Evolutionary conservation across 2,888 invertebrate genomes (phyloP).

Genomic region (Euplagia quadripunctaria): DNA sequence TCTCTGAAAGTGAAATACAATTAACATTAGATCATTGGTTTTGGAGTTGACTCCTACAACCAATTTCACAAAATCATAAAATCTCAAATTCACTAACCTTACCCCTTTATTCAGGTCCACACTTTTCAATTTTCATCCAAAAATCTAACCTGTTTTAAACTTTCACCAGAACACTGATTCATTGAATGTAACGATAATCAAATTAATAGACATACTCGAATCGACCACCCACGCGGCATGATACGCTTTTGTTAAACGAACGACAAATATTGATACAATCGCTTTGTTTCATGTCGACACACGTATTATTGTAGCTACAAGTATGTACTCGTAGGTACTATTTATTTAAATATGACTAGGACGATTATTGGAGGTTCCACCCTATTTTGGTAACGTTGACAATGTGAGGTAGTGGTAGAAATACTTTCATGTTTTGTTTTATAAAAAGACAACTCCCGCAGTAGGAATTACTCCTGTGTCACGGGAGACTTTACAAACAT

Average conservation of each 20-base stretch:
- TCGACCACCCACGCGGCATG: constrained; percentile 73
- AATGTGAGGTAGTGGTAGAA: too few species aligned
- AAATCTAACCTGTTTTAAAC: constrained; percentile 31
- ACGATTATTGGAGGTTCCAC: not conserved
- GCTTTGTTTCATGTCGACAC: constrained; percentile 66
- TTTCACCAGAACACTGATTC: constrained; percentile 66
- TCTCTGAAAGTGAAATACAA: not conserved
- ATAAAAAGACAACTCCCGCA: too few species aligned
- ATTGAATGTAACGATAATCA: constrained; percentile 71
- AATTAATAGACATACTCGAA: constrained; percentile 75
- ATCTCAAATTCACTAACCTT: not conserved
- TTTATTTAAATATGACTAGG: constrained; percentile 16
- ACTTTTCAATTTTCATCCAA: not conserved
- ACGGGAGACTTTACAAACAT: too few species aligned
- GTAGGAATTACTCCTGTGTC: too few species aligned
- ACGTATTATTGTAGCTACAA: constrained; percentile 17
- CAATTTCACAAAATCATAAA: not conserved
- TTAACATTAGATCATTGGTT: not conserved
- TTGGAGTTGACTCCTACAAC: too few species aligned
- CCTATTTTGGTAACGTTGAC: not conserved
- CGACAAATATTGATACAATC: constrained; percentile 82
- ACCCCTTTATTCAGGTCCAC: not conserved
- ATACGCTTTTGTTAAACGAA: constrained; percentile 74
- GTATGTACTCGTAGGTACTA: not conserved
- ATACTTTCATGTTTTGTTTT: too few species aligned